A percentile compares a stretch with the other conserved stretches of the same genome.
These are phyloP conservation scores for Tiliacea aurago DNA, from an alignment of 2,888 invertebrate genomes.

Conservation along the genomic window DNA sequence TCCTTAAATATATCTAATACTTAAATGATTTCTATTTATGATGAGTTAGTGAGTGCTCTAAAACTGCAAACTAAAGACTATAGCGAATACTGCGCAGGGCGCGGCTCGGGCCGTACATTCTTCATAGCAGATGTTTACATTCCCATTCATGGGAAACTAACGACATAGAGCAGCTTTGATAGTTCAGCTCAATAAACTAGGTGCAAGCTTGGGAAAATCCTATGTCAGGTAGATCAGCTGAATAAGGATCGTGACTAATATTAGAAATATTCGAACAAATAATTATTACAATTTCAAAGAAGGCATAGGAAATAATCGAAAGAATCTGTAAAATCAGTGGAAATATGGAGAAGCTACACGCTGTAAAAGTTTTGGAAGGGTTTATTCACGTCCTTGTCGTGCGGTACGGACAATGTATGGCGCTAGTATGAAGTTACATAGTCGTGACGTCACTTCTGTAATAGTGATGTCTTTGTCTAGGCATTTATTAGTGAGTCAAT, in stretches of 20 bases:
- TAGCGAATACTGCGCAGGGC: not conserved
- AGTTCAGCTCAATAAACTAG: not conserved
- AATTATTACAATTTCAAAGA: not conserved
- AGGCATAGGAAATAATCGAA: not conserved
- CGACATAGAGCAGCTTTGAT: not conserved
- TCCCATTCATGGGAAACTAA: not conserved
- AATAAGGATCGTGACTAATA: not conserved
- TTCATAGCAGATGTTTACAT: constrained; percentile 15
- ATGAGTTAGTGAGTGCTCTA: not conserved
- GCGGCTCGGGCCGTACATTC: not conserved
- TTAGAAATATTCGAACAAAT: not conserved
- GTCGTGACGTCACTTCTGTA: not conserved
- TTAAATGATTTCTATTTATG: too few relatives aligned
- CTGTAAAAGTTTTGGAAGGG: too few relatives aligned
- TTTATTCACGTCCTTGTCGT: too few relatives aligned
- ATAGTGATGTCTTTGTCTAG: not conserved
- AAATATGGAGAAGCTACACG: too few relatives aligned
- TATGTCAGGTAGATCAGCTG: not conserved
- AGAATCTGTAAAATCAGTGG: not conserved
- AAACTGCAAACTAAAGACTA: not conserved
- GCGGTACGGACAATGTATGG: too few relatives aligned
- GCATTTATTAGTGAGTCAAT: too few relatives aligned
- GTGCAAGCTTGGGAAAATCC: not conserved
- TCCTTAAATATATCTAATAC: too few relatives aligned
- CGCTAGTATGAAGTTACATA: not conserved